Base-by-base conservation (phyloP, 2,888 invertebrate species). In the Gordius sp. region DNA sequence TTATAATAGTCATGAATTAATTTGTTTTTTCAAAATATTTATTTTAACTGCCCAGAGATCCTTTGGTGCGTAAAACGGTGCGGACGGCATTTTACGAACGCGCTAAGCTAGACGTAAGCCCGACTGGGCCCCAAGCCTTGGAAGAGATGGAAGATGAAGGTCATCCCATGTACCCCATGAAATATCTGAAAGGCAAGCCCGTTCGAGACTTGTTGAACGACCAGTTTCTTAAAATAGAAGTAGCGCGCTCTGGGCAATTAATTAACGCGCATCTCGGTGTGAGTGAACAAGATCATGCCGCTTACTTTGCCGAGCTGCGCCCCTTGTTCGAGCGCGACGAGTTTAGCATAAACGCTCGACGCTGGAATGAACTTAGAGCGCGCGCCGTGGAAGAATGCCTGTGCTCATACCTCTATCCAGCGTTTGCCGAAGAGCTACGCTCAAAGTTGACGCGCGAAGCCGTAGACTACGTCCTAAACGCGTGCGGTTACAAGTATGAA, bases 91-190 rank as follows among this genome's bases (percentile, higher is more conserved):
- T 82, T 68, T 80, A 81, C 64, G 87, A 87, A 67, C 74, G 85
- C 13, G 87, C 86, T 2, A 82, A 81, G 61, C 68, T 97, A 59
- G 75, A 75, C 59, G 79, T 82, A 1, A 68, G 69, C 1, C 87
- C 93, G 1, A 93, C 91, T 0, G 81, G 81, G 23, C 39, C 39
- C 39, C 39, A 33, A n/a, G 8, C 39, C 39, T 33, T 33, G 39
- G n/a, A 80, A 39, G 87, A 87, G 64, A 82, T 85, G 64, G 86
- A 99, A 60, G 97, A 97, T 67, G 93, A 97, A 71, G 79, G 79
- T 62, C 89, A 97, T 68, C 75, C 80, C 0, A 66, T 72, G 57
- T 72, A 64, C 61, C 61, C 63, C 2, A 62, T 65, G 62, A 69
- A 68, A 67, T 97, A 87, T 67, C 66, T 93, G 47, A 81, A 80